Evolutionary conservation across 2,113 vertebrate genomes (phyloP), one percentile per base, ranked within the genome.

Genomic region (Actenoides lindsayi): DNA sequence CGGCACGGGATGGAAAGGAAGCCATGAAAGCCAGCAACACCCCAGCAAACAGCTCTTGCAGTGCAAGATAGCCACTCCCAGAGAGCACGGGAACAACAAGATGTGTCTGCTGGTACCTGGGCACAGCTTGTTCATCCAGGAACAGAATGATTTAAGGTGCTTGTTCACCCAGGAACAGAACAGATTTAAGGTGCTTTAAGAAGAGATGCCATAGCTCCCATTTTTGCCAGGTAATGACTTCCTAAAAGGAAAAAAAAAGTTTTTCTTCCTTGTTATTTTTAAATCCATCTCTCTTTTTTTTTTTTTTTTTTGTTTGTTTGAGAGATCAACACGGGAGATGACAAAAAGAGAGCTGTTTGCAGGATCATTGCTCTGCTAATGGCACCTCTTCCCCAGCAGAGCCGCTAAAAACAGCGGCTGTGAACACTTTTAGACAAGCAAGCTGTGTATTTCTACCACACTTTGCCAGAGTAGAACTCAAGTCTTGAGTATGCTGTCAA

Each of bases 351-450:
- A 95, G 31, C 56, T 74, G 46, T 92, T 89, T 96, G 83, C 64
- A 90, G 90, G 80, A 87, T 83, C 84, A 41, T 62, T 87, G 68
- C 70, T 70, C 64, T 79, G 39, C 75, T 91, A 94, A 94, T 39
- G 33, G 59, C 64, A 74, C 12, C 48, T 77, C 46, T 88, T 83
- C 87, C 83, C 76, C 90, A 92, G 75, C 65, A 96, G 84, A 93
- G n/a, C 42, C 70, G 59, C 89, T 87, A 87, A 96, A 94, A 87
- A 50, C n/a, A 83, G 74, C 23, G 57, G 25, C 74, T 95, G 64
- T 11, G 73, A 90, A 79, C 23, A 63, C 50, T 74, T 90, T 78
- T n/a, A 83, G 69, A 80, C 64, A 68, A 79, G 57, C 33, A 80
- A 95, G 87, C 46, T 41, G 27, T 42, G 5, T 30, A 67, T 83